Evolutionary conservation across 2,888 invertebrate genomes (phyloP).

Genomic region (Agriotes lineatus): DNA sequence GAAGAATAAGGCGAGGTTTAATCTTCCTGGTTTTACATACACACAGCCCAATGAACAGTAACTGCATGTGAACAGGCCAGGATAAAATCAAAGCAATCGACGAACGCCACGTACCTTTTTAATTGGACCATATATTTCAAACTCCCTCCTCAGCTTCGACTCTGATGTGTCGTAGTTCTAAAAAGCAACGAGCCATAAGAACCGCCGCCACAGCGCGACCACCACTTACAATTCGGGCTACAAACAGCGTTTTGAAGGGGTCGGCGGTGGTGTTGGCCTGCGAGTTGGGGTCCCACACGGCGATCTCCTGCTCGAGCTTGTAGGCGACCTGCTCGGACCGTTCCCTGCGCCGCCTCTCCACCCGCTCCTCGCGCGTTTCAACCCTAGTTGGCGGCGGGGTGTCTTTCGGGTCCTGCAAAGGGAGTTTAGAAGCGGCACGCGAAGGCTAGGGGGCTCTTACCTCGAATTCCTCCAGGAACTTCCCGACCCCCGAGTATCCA

Average conservation of each 20-base stretch:
- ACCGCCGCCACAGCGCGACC: neutral
- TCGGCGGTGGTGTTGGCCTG: slow-evolving; percentile 86
- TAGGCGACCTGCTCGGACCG: slow-evolving; percentile 97
- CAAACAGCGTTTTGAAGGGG: slow-evolving; percentile 97
- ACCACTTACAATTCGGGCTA: slow-evolving; percentile 91
- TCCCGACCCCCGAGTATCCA: slow-evolving; percentile 90
- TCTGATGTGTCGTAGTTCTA: slow-evolving; percentile 99
- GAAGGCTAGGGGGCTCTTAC: slow-evolving; percentile 69
- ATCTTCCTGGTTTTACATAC: slow-evolving; percentile 49
- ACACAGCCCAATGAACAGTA: slow-evolving; percentile 23
- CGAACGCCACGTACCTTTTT: slow-evolving; percentile 81
- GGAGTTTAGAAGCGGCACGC: neutral
- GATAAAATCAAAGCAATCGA: slow-evolving; percentile 14
- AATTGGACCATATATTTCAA: slow-evolving; percentile 97
- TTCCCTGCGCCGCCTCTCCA: slow-evolving; percentile 90
- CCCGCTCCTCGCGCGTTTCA: slow-evolving; percentile 94
- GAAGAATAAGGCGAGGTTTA: slow-evolving; percentile 30
- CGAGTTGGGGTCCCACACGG: slow-evolving; percentile 93
- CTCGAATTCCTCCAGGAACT: slow-evolving; percentile 90
- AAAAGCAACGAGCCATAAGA: slow-evolving; percentile 57
- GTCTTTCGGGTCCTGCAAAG: slow-evolving; percentile 89
- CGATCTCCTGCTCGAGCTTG: slow-evolving; percentile 97
- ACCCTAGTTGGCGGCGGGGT: slow-evolving; percentile 96
- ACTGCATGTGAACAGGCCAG: slow-evolving; percentile 49
- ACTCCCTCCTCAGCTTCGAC: slow-evolving; percentile 95